Conservation (phyloP, 2,888 invertebrate genomes). For the Campoletis raptor region DNA sequence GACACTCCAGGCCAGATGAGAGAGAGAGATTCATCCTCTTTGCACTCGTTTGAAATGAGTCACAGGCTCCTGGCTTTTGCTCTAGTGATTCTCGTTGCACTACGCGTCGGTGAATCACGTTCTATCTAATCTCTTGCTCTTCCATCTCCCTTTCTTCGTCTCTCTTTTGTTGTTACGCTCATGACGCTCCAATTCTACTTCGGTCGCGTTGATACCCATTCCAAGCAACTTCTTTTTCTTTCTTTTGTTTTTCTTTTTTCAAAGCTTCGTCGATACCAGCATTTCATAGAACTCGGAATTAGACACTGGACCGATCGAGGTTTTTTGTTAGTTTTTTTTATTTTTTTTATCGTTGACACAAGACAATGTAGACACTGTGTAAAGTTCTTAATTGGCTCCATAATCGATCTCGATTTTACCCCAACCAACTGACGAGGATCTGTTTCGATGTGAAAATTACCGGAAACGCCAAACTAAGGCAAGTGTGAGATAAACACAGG, state of each 20-base stretch:
- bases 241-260: background rate
- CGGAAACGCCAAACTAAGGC: background rate
- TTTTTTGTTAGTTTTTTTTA: background rate
- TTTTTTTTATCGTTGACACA: slow-evolving; percentile 1
- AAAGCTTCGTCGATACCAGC: background rate
- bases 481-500: slow-evolving; percentile 17
- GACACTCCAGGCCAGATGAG: slow-evolving; percentile 9
- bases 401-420: slow-evolving; percentile 41
- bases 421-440: background rate
- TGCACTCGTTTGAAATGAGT: slow-evolving; percentile 47
- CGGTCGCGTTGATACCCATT: slow-evolving; percentile 9
- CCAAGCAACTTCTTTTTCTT: background rate
- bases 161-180: slow-evolving; percentile 49
- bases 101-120: slow-evolving; percentile 62
- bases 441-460: slow-evolving; percentile 23
- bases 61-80: slow-evolving; percentile 45
- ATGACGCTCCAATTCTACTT: slow-evolving; percentile 23
- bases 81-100: slow-evolving; percentile 35
- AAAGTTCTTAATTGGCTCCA: slow-evolving; percentile 34
- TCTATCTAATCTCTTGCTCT: slow-evolving; percentile 23
- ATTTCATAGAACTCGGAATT: background rate
- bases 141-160: slow-evolving; percentile 12
- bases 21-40: slow-evolving; percentile 9
- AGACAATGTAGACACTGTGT: slow-evolving; percentile 15
- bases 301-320: background rate